Evolutionary conservation across 2,888 invertebrate genomes (phyloP).

Genomic region (Drosophila engyochracea): DNA sequence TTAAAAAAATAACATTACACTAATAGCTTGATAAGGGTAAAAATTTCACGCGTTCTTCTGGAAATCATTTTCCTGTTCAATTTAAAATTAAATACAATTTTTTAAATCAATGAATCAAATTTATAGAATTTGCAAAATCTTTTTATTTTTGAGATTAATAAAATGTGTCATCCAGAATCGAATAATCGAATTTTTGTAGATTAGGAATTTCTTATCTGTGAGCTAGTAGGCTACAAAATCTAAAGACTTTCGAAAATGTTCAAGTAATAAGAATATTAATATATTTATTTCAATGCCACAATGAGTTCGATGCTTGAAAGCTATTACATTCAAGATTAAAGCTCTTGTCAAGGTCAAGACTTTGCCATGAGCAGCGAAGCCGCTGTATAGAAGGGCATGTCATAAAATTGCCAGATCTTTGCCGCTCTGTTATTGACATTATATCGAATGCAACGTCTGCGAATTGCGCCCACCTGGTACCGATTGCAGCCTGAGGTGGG

Average conservation of each 20-base stretch:
- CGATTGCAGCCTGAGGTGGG: constrained; percentile 79
- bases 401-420: constrained; percentile 84
- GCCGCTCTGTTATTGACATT: constrained; percentile 70
- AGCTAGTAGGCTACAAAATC: neutral
- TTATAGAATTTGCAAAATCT: neutral
- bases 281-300: neutral
- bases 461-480: constrained; percentile 78
- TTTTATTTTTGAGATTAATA: neutral
- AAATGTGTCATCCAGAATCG: neutral
- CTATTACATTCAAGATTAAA: constrained; percentile 24
- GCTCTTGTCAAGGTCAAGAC: constrained; percentile 38
- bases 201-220: neutral
- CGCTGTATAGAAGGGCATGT: constrained; percentile 83
- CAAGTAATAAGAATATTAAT: neutral
- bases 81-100: neutral
- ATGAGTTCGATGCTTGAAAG: neutral
- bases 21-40: neutral
- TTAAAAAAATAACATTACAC: neutral
- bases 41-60: neutral
- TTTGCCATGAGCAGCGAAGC: neutral
- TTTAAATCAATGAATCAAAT: neutral
- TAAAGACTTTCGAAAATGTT: neutral
- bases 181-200: neutral
- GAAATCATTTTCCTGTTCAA: neutral
- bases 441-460: constrained; percentile 83